phyloP scores from a whole-genome alignment of 2,797 vertebrate genomes.

The Poeciliopsis presidionis region DNA sequence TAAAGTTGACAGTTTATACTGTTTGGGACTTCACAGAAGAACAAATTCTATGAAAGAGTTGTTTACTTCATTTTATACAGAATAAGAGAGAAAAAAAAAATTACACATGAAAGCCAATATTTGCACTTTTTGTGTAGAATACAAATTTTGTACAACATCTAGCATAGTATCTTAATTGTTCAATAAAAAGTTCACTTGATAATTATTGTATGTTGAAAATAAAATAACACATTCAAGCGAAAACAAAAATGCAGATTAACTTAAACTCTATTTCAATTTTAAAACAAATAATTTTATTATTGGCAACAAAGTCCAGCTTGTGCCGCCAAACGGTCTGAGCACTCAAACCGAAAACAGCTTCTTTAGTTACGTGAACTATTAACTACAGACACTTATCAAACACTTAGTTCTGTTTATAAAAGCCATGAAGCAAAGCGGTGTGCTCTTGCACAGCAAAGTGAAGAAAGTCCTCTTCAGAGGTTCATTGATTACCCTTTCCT shows the following conservation, averaged over 20 bases:
- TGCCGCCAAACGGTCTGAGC: slow-evolving; percentile 96
- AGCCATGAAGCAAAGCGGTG: slow-evolving; percentile 98
- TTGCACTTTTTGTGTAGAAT: slow-evolving; percentile 97
- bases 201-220: slow-evolving; percentile 98
- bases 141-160: slow-evolving; percentile 99
- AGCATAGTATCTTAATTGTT: slow-evolving; percentile 97
- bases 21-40: slow-evolving; percentile 84
- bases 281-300: slow-evolving; percentile 93
- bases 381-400: slow-evolving; percentile 99
- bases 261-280: slow-evolving; percentile 86
- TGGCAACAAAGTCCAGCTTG: slow-evolving; percentile 99
- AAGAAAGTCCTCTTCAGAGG: slow-evolving; percentile 90
- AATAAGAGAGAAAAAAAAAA: slow-evolving; percentile 82
- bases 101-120: slow-evolving; percentile 98
- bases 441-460: slow-evolving; percentile 96
- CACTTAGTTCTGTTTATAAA: slow-evolving; percentile 97
- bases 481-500: slow-evolving; percentile 85
- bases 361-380: slow-evolving; percentile 89
- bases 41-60: slow-evolving; percentile 83
- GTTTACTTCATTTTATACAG: slow-evolving; percentile 83
- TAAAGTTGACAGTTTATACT: slow-evolving; percentile 85
- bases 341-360: slow-evolving; percentile 94
- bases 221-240: slow-evolving; percentile 98
- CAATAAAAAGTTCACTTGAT: slow-evolving; percentile 99
- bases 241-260: slow-evolving; percentile 90